Evolutionary conservation across 1,140 invertebrate species (phyloP), one percentile per base, ranked within the genome.

Genomic region (Drosophila nannoptera): DNA sequence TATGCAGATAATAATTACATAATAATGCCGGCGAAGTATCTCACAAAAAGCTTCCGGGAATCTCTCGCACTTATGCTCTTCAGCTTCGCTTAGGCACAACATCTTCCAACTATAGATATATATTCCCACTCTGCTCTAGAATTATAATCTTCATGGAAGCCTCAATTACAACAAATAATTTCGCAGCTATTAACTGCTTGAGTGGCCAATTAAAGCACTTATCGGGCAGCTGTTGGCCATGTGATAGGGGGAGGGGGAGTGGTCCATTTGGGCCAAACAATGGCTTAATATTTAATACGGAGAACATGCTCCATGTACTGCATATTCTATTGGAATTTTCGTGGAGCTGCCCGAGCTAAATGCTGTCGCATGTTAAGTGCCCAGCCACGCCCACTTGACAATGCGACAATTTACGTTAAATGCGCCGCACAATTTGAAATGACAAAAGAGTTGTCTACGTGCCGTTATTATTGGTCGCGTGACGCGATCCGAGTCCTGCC

Each of bases 361-460:
- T 42, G 50, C 43, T 45, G 58, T 45, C 62, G 68, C 75, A 66
- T 77, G 78, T 81, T 81, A 82, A 81, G 77, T 82, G 77, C 74
- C 77, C 9, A 32, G 16, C 46, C 9, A 7, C 33, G 31, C n/a
- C 40, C 48, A 14, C 5, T 29, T 59, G 35, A 83, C 69, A 84
- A 76, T 83, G 80, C 80, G 59, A 86, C 80, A 84, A 84, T 84
- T 84, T 84, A 80, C 73, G 80, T 86, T 84, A 84, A 84, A 84
- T 86, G 80, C 80, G 83, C 42, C 83, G 69, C 78, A 78, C 78
- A 83, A 83, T 83, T 82, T 84, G 76, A 86, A 80, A 86, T 84
- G 80, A 84, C 80, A 84, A 84, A 84, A 84, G 80, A 86, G 80
- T 86, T 84, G 80, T 80, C 80, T 84, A 84, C 81, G 81, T 84